These are phyloP conservation scores for Aurelia sp. DNA, from an alignment of 30 jellyfish, hydroid and myxozoan genomes.

Conservation along the genomic window DNA sequence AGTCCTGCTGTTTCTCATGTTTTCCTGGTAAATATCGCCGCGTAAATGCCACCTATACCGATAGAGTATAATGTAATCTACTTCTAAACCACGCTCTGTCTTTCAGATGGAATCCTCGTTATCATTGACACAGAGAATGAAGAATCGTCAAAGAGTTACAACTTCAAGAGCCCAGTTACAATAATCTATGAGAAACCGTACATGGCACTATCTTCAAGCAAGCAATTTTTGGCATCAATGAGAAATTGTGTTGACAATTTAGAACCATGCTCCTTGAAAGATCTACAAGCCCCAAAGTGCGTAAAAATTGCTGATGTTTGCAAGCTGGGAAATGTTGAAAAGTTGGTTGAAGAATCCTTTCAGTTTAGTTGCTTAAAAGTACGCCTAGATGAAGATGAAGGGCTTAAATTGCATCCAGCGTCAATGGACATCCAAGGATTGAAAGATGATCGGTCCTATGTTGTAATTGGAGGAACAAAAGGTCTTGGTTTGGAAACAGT, in stretches of 20 bases:
- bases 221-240: no score
- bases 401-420: not conserved
- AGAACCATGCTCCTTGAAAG: not conserved
- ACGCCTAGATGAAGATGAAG: not conserved
- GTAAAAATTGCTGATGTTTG: no score
- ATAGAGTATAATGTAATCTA: no score
- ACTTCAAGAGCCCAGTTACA: no score
- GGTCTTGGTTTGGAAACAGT: conserved; percentile 65
- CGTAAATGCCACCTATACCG: no score
- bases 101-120: conserved; percentile 28
- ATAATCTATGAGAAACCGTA: no score
- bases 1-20: no score
- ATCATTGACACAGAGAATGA: not conserved
- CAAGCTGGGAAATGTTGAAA: no score
- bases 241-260: no score
- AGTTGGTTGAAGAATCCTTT: not conserved
- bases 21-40: no score
- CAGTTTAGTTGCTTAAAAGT: conserved; percentile 6
- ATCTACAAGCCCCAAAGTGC: not conserved
- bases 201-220: not conserved
- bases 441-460: conserved; percentile 43
- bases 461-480: conserved; percentile 62
- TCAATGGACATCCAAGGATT: conserved; percentile 58
- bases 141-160: not conserved
- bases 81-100: no score